Percentiles rank a stretch among this genome's conserved stretches.
Evolutionary conservation across 2,888 invertebrate species (phyloP).

Genomic region (Hirtodrosophila cameraria): DNA sequence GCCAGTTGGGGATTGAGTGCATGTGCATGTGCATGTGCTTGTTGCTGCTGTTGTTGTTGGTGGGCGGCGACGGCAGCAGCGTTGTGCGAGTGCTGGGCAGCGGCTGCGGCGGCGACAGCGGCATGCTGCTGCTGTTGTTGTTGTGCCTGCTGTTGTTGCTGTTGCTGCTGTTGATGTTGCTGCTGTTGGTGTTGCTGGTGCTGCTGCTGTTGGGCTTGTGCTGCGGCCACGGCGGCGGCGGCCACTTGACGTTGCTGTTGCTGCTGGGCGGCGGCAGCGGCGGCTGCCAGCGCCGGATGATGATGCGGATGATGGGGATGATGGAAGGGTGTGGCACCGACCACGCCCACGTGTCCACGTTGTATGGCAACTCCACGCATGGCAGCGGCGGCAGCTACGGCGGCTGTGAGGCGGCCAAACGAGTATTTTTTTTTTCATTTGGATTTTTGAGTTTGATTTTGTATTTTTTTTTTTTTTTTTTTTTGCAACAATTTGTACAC

Average conservation of each 20-base stretch:
- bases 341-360: slow-evolving; percentile 87
- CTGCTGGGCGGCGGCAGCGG: slow-evolving; percentile 86
- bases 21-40: slow-evolving; percentile 65
- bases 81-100: slow-evolving; percentile 65
- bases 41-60: slow-evolving; percentile 63
- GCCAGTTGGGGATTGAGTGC: slow-evolving; percentile 68
- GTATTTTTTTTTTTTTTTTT: slow-evolving; percentile 42
- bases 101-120: slow-evolving; percentile 54
- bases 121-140: slow-evolving; percentile 64
- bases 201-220: slow-evolving; percentile 83
- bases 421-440: slow-evolving; percentile 45
- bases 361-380: slow-evolving; percentile 93
- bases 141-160: slow-evolving; percentile 71
- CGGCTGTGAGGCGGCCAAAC: slow-evolving; percentile 71
- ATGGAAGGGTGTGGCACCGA: slow-evolving; percentile 84
- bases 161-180: slow-evolving; percentile 68
- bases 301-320: slow-evolving; percentile 76
- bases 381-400: slow-evolving; percentile 88
- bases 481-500: slow-evolving; percentile 73
- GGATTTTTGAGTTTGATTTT: slow-evolving; percentile 38
- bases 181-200: slow-evolving; percentile 86
- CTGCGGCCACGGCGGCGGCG: slow-evolving; percentile 86
- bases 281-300: slow-evolving; percentile 87
- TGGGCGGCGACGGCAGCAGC: slow-evolving; percentile 69
- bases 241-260: slow-evolving; percentile 84